phyloP scores from a whole-genome alignment of 2,113 vertebrate genomes.

The Ascaphus truei region DNA sequence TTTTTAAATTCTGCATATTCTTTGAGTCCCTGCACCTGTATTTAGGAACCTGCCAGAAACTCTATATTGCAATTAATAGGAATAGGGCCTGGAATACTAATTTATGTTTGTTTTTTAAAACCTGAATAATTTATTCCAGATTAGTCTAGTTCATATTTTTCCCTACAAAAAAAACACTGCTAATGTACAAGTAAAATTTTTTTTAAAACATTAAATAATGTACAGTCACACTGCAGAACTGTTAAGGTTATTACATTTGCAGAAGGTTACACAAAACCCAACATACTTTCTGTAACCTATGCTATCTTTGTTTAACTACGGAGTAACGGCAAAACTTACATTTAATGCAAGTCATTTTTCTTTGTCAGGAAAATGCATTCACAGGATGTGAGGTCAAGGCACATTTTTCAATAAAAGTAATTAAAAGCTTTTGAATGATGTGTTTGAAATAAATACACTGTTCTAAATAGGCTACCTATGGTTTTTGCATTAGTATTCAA shows the following conservation, averaged over 20 bases:
- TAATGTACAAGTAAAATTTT: too few relatives aligned
- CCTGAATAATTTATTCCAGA: too few relatives aligned
- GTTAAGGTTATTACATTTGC: not conserved
- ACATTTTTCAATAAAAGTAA: constrained; percentile 39
- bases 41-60: too few relatives aligned
- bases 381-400: constrained; percentile 29
- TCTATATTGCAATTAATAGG: too few relatives aligned
- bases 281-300: constrained; percentile 2
- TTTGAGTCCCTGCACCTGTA: too few relatives aligned
- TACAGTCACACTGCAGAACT: not conserved
- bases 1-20: too few relatives aligned
- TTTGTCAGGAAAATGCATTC: constrained; percentile 22
- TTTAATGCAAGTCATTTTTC: constrained; percentile 32
- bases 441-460: constrained; percentile 35
- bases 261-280: not conserved
- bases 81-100: too few relatives aligned
- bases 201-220: not conserved
- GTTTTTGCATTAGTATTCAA: constrained; percentile 21
- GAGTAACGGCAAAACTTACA: constrained; percentile 24
- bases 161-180: too few relatives aligned
- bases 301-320: constrained; percentile 24
- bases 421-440: constrained; percentile 39
- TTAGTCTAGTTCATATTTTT: too few relatives aligned
- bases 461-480: constrained; percentile 24
- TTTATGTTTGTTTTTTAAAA: too few relatives aligned